phyloP scores from a whole-genome alignment of 2,888 invertebrate genomes.

The Megastigmus dorsalis region DNA sequence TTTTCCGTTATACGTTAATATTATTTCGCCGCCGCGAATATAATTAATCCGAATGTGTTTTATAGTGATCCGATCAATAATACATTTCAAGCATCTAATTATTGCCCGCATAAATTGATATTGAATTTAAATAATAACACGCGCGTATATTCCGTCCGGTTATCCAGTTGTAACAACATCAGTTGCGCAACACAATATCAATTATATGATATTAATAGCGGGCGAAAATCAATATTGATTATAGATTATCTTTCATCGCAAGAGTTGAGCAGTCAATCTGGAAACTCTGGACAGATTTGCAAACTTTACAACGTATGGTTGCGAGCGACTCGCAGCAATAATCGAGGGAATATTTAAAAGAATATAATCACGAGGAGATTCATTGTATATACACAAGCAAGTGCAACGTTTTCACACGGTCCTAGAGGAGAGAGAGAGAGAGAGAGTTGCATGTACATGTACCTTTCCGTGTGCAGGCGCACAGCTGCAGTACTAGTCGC shows the following conservation, averaged over 20 bases:
- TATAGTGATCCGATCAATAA: background rate
- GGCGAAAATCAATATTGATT: background rate
- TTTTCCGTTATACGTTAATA: conserved; percentile 1
- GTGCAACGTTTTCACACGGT: conserved; percentile 24
- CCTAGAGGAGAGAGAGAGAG: too few relatives aligned
- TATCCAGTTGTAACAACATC: background rate
- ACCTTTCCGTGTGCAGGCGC: too few relatives aligned
- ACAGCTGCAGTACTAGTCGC: too few relatives aligned
- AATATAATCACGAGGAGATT: background rate
- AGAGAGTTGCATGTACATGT: too few relatives aligned
- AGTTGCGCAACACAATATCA: background rate
- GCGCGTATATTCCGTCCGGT: background rate
- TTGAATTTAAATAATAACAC: conserved; percentile 16
- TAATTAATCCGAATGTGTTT: conserved; percentile 21
- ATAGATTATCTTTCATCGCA: background rate
- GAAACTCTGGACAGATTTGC: too few relatives aligned
- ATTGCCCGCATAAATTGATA: conserved; percentile 16
- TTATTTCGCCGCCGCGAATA: too few relatives aligned
- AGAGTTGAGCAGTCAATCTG: too few relatives aligned
- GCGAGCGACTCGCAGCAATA: background rate
- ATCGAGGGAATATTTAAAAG: background rate
- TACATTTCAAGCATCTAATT: conserved; percentile 30
- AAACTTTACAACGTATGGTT: too few relatives aligned
- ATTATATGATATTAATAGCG: background rate
- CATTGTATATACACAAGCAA: background rate